A percentile compares a stretch with the other conserved stretches of the same genome.
These are phyloP conservation scores for Desoria tigrina DNA, from an alignment of 2,888 invertebrate species.

Conservation along the genomic window DNA sequence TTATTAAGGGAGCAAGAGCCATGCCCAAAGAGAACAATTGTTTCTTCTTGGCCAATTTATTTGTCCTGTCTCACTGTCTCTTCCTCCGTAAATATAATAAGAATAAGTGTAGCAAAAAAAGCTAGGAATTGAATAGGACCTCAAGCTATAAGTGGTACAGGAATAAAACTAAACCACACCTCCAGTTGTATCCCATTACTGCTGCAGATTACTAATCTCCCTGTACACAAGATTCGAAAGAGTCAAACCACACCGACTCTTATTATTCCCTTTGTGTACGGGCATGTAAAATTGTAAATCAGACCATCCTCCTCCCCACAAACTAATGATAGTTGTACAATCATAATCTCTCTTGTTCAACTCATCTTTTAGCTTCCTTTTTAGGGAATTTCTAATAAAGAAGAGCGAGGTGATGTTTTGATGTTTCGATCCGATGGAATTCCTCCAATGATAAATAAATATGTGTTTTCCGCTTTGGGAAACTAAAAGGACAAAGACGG, in stretches of 20 bases:
- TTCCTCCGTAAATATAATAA: too few species aligned
- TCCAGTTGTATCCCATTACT: conserved; percentile 15
- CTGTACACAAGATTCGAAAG: background rate
- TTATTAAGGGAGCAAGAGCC: too few species aligned
- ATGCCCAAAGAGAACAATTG: conserved; percentile 9
- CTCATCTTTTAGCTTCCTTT: conserved; percentile 1
- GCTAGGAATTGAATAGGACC: background rate
- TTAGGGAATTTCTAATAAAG: conserved; percentile 2
- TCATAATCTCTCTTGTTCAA: background rate
- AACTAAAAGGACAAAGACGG: too few species aligned
- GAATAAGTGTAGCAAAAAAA: too few species aligned
- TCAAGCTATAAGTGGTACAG: background rate
- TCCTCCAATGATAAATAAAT: too few species aligned
- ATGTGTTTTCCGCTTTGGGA: too few species aligned
- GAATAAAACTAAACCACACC: conserved; percentile 13
- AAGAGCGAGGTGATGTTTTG: background rate
- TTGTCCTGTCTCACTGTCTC: conserved; percentile 13
- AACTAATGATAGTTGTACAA: background rate
- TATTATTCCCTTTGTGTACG: too few species aligned
- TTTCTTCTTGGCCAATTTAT: conserved; percentile 22
- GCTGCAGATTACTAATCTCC: too few species aligned
- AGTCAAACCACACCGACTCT: background rate
- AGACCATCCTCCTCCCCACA: conserved; percentile 10
- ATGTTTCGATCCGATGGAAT: conserved; percentile 1
- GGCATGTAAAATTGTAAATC: conserved; percentile 7